These are phyloP conservation scores for Strigamia crassipes DNA, from an alignment of 2,888 invertebrate species.

Conservation along the genomic window DNA sequence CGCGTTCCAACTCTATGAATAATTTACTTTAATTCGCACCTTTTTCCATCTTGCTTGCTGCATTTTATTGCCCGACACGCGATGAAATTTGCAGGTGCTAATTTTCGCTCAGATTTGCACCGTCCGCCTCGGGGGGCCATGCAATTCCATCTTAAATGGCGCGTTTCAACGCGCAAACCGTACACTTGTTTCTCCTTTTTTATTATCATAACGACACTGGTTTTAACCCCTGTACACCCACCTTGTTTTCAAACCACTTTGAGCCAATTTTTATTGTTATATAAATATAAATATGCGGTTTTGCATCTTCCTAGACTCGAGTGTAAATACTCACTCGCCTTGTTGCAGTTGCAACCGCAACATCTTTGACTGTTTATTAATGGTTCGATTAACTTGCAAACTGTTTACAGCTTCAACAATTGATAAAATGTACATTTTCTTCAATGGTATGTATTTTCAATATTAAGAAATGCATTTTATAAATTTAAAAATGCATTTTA, in stretches of 20 bases:
- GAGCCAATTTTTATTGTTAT: slow-evolving; percentile 1
- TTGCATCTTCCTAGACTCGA: background rate
- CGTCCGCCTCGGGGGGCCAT: background rate
- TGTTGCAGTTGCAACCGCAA: background rate
- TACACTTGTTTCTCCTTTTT: slow-evolving; percentile 18
- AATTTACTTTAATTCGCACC: slow-evolving; percentile 30
- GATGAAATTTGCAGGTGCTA: slow-evolving; percentile 44
- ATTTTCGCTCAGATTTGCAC: slow-evolving; percentile 24
- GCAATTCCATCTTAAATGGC: slow-evolving; percentile 22
- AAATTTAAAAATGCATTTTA: too few relatives aligned
- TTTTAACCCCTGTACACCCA: background rate
- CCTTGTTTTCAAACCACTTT: background rate
- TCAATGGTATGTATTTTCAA: too few relatives aligned
- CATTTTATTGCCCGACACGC: slow-evolving; percentile 33
- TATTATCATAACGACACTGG: background rate
- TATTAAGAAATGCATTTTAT: too few relatives aligned
- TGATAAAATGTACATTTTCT: too few relatives aligned
- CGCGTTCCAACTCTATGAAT: slow-evolving; percentile 22
- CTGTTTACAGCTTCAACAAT: too few relatives aligned
- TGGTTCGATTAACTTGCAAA: too few relatives aligned
- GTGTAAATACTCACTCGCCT: background rate
- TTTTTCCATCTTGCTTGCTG: slow-evolving; percentile 33
- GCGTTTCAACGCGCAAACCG: background rate
- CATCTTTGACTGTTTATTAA: too few relatives aligned
- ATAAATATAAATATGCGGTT: slow-evolving; percentile 6